phyloP scores from a whole-genome alignment of 2,888 invertebrate genomes.

The Drosophila seclusa region DNA sequence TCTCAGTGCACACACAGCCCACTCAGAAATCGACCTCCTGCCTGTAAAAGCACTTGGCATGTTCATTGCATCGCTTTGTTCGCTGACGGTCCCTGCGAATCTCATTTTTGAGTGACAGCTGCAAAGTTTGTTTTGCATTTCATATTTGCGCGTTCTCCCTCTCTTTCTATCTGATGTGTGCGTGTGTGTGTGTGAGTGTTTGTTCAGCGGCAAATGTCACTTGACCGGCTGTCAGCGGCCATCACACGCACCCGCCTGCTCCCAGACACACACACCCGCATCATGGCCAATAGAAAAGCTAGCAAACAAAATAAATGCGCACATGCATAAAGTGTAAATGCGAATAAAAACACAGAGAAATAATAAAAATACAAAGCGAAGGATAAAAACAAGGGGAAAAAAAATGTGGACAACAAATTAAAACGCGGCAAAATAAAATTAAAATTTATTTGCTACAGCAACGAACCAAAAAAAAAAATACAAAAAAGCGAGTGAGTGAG shows the following conservation, averaged over 20 bases:
- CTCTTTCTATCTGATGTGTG: neutral
- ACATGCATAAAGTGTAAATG: constrained; percentile 76
- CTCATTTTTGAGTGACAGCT: constrained; percentile 80
- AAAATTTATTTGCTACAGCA: constrained; percentile 72
- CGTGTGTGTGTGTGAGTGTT: constrained; percentile 19
- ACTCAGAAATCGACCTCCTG: neutral
- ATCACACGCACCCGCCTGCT: neutral
- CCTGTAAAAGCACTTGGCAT: constrained; percentile 36
- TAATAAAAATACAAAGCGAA: constrained; percentile 37
- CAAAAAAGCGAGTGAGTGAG: constrained; percentile 24
- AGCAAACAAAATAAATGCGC: constrained; percentile 75
- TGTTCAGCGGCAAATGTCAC: constrained; percentile 71
- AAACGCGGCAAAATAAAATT: constrained; percentile 79
- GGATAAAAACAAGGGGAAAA: constrained; percentile 23
- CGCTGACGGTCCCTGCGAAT: constrained; percentile 63
- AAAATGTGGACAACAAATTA: constrained; percentile 77
- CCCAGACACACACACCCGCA: constrained; percentile 20
- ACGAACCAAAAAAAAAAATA: constrained; percentile 32
- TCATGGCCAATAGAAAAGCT: constrained; percentile 72
- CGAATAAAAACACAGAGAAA: constrained; percentile 57
- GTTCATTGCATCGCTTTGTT: constrained; percentile 57
- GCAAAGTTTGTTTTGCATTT: constrained; percentile 81
- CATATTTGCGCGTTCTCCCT: constrained; percentile 68
- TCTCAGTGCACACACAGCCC: constrained; percentile 60
- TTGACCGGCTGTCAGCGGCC: constrained; percentile 71